Conservation (phyloP, 2,797 vertebrate genomes). For the Peromyscus nudipes region DNA sequence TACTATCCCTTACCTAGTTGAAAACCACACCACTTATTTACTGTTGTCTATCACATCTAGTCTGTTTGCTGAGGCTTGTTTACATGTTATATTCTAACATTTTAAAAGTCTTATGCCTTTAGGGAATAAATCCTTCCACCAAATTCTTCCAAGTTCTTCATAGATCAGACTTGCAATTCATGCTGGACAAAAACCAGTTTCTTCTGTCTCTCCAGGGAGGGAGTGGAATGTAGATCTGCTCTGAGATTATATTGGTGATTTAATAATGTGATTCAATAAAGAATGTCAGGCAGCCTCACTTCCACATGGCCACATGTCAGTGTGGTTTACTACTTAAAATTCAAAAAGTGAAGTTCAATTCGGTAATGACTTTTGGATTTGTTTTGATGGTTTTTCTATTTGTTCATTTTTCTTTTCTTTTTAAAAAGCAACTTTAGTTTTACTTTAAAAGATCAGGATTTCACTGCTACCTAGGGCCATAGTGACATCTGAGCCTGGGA, state of each 20-base stretch:
- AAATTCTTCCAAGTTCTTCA: background rate
- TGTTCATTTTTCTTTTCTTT: background rate
- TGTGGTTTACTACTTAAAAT: slow-evolving; percentile 63
- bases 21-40: background rate
- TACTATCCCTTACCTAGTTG: background rate
- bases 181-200: background rate
- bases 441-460: slow-evolving; percentile 29
- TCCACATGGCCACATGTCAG: slow-evolving; percentile 11
- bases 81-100: slow-evolving; percentile 13
- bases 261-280: slow-evolving; percentile 53
- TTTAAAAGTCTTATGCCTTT: slow-evolving; percentile 32
- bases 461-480: background rate
- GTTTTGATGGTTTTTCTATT: slow-evolving; percentile 21
- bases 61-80: background rate
- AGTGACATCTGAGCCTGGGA: too few species aligned
- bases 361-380: slow-evolving; percentile 38
- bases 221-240: background rate
- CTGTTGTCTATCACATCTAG: background rate
- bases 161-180: background rate
- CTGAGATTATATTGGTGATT: slow-evolving; percentile 14
- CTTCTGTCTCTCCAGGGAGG: slow-evolving; percentile 14
- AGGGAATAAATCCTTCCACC: slow-evolving; percentile 30
- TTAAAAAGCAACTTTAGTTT: slow-evolving; percentile 17
- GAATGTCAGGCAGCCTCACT: background rate
- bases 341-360: slow-evolving; percentile 47